phyloP scores from a whole-genome alignment of 2,113 vertebrate species.

The Axis porcinus region DNA sequence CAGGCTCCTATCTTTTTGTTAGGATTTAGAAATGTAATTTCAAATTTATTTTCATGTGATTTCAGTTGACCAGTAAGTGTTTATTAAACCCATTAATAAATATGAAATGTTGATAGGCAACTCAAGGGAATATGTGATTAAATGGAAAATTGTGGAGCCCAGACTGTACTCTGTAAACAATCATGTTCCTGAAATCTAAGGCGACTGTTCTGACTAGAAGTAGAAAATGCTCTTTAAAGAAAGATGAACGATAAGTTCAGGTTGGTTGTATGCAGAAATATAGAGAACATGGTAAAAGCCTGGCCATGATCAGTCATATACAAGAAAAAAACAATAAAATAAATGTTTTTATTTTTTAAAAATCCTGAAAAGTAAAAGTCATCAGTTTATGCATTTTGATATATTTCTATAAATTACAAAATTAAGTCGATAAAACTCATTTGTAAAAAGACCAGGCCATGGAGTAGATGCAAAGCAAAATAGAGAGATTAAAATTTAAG shows the following conservation, averaged over 20 bases:
- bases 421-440: not conserved
- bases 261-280: not conserved
- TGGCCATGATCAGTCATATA: not conserved
- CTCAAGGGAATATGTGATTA: not conserved
- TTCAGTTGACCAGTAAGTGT: not conserved
- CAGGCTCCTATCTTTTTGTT: not conserved
- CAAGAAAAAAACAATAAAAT: not conserved
- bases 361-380: not conserved
- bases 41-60: slow-evolving; percentile 23
- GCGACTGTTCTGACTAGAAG: not conserved
- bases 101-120: not conserved
- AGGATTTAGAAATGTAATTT: slow-evolving; percentile 22
- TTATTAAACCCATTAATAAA: slow-evolving; percentile 40
- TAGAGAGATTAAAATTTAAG: not conserved
- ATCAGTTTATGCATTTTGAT: not conserved
- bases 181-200: not conserved
- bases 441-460: not conserved
- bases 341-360: not conserved
- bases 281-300: not conserved
- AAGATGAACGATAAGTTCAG: not conserved
- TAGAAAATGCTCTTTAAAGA: not conserved
- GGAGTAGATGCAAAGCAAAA: not conserved
- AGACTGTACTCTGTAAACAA: not conserved
- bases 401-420: not conserved
- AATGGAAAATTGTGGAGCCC: not conserved